phyloP scores from a whole-genome alignment of 2,888 invertebrate species.

The Macaria liturata region DNA sequence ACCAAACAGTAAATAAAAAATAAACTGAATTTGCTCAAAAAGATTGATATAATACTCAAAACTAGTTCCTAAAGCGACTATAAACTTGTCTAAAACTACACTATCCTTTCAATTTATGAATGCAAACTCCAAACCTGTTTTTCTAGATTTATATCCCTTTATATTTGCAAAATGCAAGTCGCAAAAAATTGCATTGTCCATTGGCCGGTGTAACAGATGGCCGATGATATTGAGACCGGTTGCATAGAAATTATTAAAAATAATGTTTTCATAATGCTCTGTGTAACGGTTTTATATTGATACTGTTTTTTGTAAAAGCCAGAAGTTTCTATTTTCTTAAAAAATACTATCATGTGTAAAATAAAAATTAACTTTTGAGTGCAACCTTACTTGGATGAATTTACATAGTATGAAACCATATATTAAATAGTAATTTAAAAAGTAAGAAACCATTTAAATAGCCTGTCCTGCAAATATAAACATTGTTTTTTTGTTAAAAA shows the following conservation, averaged over 20 bases:
- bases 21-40: no score
- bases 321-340: no score
- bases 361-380: no score
- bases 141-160: conserved; percentile 48
- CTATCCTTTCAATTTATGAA: conserved; percentile 46
- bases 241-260: conserved; percentile 40
- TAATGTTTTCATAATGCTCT: conserved; percentile 29
- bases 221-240: conserved; percentile 43
- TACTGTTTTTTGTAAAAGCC: neutral
- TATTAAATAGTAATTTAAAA: no score
- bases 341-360: no score
- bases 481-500: no score
- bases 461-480: no score
- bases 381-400: no score
- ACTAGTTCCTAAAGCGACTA: conserved; percentile 8
- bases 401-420: no score
- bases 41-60: neutral
- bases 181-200: conserved; percentile 65
- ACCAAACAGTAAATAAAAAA: no score
- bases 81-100: conserved; percentile 16
- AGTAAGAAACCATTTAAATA: no score
- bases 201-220: conserved; percentile 72
- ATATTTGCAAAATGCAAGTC: conserved; percentile 58
- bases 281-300: conserved; percentile 45
- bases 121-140: conserved; percentile 64